Percentiles rank a stretch among this genome's conserved stretches.
These are phyloP conservation scores for Microplitis mediator DNA, from an alignment of 1,140 invertebrate species.

Conservation along the genomic window DNA sequence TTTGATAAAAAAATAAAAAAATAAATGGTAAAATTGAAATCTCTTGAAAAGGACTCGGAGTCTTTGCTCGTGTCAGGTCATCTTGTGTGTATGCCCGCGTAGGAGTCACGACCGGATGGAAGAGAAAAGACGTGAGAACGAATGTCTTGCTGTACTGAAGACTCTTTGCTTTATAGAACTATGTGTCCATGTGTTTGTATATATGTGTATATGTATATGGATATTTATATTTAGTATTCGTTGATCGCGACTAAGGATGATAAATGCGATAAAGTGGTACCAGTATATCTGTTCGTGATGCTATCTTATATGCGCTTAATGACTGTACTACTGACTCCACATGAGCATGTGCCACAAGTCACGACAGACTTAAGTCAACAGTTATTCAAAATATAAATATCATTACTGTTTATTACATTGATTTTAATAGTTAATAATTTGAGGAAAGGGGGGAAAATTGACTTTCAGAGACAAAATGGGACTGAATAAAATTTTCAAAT, in stretches of 20 bases:
- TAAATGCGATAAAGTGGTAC: conserved; percentile 37
- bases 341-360: neutral
- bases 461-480: too few species aligned
- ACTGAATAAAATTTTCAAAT: too few species aligned
- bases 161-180: too few species aligned
- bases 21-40: neutral
- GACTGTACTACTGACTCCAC: conserved; percentile 6
- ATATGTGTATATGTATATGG: too few species aligned
- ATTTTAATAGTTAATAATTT: too few species aligned
- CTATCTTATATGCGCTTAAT: conserved; percentile 34
- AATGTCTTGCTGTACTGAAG: neutral
- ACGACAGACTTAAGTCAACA: too few species aligned
- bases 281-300: conserved; percentile 32
- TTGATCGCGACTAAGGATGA: conserved; percentile 30
- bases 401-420: too few species aligned
- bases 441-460: too few species aligned
- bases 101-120: conserved; percentile 19
- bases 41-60: neutral
- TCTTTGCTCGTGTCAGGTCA: neutral
- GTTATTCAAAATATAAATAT: too few species aligned
- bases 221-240: conserved; percentile 22
- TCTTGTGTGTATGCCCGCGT: conserved; percentile 8
- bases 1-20: neutral
- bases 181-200: too few species aligned
- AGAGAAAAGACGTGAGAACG: conserved; percentile 24